Percentiles rank a stretch among this genome's conserved stretches.
Evolutionary conservation across 2,113 vertebrate genomes (phyloP).

Genomic region (Serinus canaria): DNA sequence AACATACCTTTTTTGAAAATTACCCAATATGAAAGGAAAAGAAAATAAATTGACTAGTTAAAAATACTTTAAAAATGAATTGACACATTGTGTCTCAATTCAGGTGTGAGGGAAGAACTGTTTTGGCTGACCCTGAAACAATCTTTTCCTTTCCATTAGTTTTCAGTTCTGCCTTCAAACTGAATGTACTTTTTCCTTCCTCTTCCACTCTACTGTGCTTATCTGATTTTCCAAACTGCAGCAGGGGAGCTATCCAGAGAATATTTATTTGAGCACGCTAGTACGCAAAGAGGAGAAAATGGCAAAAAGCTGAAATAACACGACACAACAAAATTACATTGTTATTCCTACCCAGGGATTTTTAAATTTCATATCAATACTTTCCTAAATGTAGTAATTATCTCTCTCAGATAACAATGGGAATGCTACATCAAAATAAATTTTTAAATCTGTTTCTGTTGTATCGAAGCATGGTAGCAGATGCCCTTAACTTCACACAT

Average conservation of each 20-base stretch:
- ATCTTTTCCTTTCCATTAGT: neutral
- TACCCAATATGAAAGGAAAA: neutral
- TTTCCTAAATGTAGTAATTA: neutral
- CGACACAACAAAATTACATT: neutral
- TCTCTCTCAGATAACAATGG: fast-evolving
- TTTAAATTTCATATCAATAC: neutral
- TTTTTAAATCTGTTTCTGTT: neutral
- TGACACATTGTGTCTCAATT: neutral
- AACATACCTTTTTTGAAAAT: neutral
- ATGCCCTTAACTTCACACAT: neutral
- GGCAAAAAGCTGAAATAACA: neutral
- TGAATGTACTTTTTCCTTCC: neutral
- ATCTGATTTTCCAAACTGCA: neutral
- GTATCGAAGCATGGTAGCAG: neutral
- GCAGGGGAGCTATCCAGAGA: neutral
- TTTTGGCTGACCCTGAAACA: neutral
- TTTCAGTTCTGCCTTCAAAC: neutral
- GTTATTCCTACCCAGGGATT: neutral
- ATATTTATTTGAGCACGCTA: neutral
- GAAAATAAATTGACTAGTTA: neutral
- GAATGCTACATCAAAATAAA: neutral
- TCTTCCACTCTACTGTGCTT: neutral
- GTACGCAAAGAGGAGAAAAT: neutral
- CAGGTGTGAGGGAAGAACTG: neutral
- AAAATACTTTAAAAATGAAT: neutral